phyloP scores from a whole-genome alignment of 92 coral and sea anemone genomes.

The Zoanthus sansibaricus region DNA sequence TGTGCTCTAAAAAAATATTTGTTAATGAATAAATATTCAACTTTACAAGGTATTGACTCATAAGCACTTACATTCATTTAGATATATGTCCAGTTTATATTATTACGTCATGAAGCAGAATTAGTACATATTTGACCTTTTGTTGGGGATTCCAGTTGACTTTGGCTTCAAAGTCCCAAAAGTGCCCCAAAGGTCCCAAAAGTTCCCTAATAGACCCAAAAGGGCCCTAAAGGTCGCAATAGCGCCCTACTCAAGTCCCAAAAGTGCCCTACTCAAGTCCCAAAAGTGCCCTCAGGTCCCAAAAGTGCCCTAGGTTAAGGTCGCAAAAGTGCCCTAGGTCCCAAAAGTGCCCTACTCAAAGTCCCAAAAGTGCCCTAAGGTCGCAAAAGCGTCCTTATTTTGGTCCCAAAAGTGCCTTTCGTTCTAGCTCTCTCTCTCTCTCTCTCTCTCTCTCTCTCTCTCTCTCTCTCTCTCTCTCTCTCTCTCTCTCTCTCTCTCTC shows the following conservation, averaged over 20 bases:
- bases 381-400: neutral
- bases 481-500: no score
- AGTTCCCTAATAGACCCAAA: neutral
- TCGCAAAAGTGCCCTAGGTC: neutral
- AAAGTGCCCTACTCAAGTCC: neutral
- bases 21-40: no score
- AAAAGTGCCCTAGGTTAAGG: neutral
- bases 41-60: no score
- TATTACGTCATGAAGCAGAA: neutral
- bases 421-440: neutral
- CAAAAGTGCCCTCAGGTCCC: neutral
- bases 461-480: no score
- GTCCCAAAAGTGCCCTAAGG: neutral
- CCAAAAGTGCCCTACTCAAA: neutral
- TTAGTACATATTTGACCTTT: neutral
- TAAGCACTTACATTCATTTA: neutral
- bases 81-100: neutral
- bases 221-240: neutral
- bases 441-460: neutral
- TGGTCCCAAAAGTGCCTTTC: neutral
- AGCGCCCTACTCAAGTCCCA: neutral
- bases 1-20: no score
- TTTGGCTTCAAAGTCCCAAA: neutral
- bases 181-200: neutral
- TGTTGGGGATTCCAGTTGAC: neutral